Base-by-base conservation (phyloP, 2,797 vertebrate genomes). In the Rhinatrema bivittatum region DNA sequence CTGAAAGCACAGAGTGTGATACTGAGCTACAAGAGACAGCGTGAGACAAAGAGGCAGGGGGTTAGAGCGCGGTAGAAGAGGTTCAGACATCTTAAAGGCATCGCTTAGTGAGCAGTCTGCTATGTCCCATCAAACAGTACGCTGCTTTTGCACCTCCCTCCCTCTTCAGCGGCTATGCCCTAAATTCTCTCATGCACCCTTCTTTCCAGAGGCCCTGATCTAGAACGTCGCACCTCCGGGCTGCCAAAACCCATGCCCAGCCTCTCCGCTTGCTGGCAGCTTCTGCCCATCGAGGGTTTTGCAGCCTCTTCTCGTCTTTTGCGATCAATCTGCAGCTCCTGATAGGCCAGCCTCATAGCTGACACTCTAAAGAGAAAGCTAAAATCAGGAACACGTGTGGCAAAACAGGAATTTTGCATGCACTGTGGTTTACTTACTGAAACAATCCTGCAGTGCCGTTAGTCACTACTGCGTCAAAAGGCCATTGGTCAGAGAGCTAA, bases 301-400 rank as follows among this genome's bases (percentile, higher is more conserved):
- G 85, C 5, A 98, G 64, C 56, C 89, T 93, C 74, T 87, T 96
- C 22, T 97, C 93, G 50, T 98, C 93, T 83, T 70, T 97, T 97
- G 21, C 91, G 72, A 73, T 94, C 88, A 1, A 98, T 88, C 80
- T 99, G 90, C 58, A 98, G 84, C 56, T 98, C 95, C 65, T 97
- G 94, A 59, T 99, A 99, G 22, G 95, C 94, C 75, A 98, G 60
- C 30, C 95, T 90, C 95, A 99, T 98, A 2, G 95, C 97, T 9
- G 88, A 78, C 30, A 97, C 95, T 31, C 95, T 98, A 54, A 40
- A 36, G 25, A 29, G 26, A 44, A 65, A 37, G 4, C 16, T 11
- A 9, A n/a, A n/a, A n/a, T n/a, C n/a, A n/a, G n/a, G n/a, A n/a
- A n/a, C n/a, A n/a, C n/a, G n/a, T n/a, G n/a, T n/a, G n/a, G n/a